Base-by-base conservation (phyloP, 2,888 invertebrate species). In the Tuta absoluta region DNA sequence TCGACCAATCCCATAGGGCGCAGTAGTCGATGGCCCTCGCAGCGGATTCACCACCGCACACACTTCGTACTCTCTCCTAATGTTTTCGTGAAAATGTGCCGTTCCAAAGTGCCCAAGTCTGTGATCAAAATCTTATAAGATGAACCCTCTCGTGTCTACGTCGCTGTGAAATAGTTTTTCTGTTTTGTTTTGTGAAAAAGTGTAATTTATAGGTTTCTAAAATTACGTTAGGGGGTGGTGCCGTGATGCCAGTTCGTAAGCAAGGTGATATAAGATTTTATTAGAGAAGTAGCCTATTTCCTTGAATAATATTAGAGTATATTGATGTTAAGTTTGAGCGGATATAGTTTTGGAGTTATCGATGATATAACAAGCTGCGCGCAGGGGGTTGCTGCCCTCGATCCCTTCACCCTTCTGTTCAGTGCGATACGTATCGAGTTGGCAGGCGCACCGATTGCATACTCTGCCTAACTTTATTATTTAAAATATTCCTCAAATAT, bases 211-310 rank as follows among this genome's bases (percentile, higher is more conserved):
- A 86, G 79, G 84, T 85, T 85, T 82, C 81, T 81, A 81, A 80
- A 81, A 86, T 84, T 85, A 84, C 84, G 83, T 85, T 84, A 83
- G 87, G 88, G 90, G 91, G 90, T 90, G 90, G 89, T 86, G 85
- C 85, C 91, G 91, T 89, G 90, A 95, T 95, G 95, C 95, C 95
- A 87, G 95, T 95, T 87, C 94, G 94, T 87, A 95, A 95, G 93
- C 95, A 95, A 94, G 95, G 95, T 95, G 89, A 93, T 89, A 87
- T 82, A 83, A 62, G 89, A 93, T 89, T 87, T 82, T 84, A 62
- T 62, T 62, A 51, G 33, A 62, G 23, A n/a, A 19, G 48, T 38
- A 10, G 33, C 77, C 79, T 74, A 64, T 63, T 67, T 61, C 23
- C 53, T 51, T 73, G 72, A 71, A 72, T 63, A 71, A 61, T 61